Base-by-base conservation (phyloP, 2,888 invertebrate genomes). In the Pycnomerus fuliginosus region DNA sequence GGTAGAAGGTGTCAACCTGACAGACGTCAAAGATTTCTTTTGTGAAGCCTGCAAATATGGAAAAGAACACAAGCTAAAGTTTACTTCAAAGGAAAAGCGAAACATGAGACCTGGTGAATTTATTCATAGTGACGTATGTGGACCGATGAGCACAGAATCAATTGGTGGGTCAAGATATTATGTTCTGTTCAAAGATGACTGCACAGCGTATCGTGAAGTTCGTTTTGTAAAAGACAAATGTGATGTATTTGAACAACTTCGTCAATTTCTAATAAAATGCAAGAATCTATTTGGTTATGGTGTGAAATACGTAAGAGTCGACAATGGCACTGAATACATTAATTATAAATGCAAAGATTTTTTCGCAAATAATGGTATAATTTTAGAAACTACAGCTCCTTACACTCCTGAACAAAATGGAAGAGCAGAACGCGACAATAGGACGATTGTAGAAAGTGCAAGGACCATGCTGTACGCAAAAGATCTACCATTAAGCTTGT, bases 141-240 rank as follows among this genome's bases (percentile, higher is more conserved):
- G n/a, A n/a, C n/a, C n/a, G n/a, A n/a, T n/a, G n/a, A n/a, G n/a
- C n/a, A n/a, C n/a, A n/a, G n/a, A n/a, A n/a, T n/a, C n/a, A n/a
- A n/a, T n/a, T n/a, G n/a, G n/a, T n/a, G n/a, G n/a, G n/a, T n/a
- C n/a, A n/a, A 10, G 3, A 12, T 52, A 52, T 25, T 52, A 35
- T 22, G 23, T 51, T 15, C 20, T 46, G 11, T 55, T 55, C 24
- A 48, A 48, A 27, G 52, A 55, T 37, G 44, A 42, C 13, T 27
- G 13, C 12, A 41, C 55, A 10, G 42, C 44, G 7, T 57, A 50
- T 15, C 12, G 44, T 13, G 25, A 15, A 3, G 46, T 49, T 1
- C 48, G 24, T 24, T 54, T 55, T 23, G 20, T 56, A 5, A 51
- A 49, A 44, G 43, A 35, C 23, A 50, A 45, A 43, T 13, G 25